Conservation (phyloP, 2,113 vertebrate species). For the Ptyas mucosa region DNA sequence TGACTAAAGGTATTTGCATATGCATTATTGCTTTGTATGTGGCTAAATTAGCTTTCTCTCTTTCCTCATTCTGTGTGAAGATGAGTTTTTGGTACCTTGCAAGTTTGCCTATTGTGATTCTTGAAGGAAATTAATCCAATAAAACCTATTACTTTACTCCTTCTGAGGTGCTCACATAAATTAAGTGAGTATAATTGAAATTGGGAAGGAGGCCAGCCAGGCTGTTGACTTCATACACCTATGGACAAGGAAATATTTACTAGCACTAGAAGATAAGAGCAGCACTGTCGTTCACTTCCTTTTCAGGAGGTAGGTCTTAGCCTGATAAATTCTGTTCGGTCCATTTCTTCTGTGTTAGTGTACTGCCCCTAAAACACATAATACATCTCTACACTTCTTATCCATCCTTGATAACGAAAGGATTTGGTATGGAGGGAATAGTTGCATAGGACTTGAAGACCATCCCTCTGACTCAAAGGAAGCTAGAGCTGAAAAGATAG, state of each 20-base stretch:
- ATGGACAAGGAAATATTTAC: neutral
- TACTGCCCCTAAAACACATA: neutral
- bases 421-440: neutral
- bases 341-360: neutral
- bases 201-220: neutral
- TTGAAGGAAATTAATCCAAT: constrained; percentile 7
- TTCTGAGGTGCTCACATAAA: neutral
- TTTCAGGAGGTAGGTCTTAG: neutral
- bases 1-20: constrained; percentile 19
- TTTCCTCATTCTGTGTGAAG: neutral
- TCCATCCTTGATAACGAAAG: neutral
- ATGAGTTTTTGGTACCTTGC: neutral
- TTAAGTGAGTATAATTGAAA: neutral
- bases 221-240: neutral
- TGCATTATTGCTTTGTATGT: neutral
- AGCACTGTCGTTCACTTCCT: neutral
- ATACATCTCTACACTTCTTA: neutral
- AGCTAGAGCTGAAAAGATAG: neutral
- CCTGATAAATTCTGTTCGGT: neutral
- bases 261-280: neutral
- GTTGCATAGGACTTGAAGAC: neutral
- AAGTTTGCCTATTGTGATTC: neutral
- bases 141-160: neutral
- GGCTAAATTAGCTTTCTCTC: neutral
- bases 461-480: neutral